These are phyloP conservation scores for Spea bombifrons DNA, from an alignment of 2,113 vertebrate genomes.

Conservation along the genomic window DNA sequence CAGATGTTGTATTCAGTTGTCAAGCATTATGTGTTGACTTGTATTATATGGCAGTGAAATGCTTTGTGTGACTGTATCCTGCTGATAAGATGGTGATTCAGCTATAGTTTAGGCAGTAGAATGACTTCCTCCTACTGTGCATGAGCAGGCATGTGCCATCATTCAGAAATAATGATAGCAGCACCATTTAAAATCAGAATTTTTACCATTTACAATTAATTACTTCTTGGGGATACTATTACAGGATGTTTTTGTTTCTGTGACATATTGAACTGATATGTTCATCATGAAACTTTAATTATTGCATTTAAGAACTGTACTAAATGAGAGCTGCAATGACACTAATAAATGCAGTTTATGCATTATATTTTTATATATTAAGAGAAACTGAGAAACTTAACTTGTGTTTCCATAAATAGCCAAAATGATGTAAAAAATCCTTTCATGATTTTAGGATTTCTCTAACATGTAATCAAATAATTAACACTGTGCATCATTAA, in stretches of 20 bases:
- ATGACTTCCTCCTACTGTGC: slow-evolving; percentile 22
- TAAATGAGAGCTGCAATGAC: slow-evolving; percentile 36
- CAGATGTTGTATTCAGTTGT: not conserved
- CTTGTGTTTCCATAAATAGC: not conserved
- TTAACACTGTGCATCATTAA: no score
- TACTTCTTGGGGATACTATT: slow-evolving; percentile 27
- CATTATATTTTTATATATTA: not conserved
- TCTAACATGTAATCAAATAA: no score
- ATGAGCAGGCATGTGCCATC: slow-evolving; percentile 23
- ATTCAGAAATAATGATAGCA: slow-evolving; percentile 44
- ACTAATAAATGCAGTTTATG: slow-evolving; percentile 16
- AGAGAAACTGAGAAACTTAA: not conserved
- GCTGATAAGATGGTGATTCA: slow-evolving; percentile 22
- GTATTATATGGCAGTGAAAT: not conserved
- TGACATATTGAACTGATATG: slow-evolving; percentile 38
- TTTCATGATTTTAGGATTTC: no score
- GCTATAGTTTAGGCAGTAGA: slow-evolving; percentile 6
- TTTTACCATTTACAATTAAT: slow-evolving; percentile 38
- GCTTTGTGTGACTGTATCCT: slow-evolving; percentile 3
- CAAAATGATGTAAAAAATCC: no score
- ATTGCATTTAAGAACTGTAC: slow-evolving; percentile 26
- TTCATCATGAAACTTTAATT: slow-evolving; percentile 43
- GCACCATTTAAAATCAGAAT: slow-evolving; percentile 29
- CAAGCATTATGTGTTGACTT: not conserved
- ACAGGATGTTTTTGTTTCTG: slow-evolving; percentile 27